Percentiles rank a stretch among this genome's conserved stretches.
phyloP scores from a whole-genome alignment of 2,888 invertebrate species.

The Laspeyria flexula region DNA sequence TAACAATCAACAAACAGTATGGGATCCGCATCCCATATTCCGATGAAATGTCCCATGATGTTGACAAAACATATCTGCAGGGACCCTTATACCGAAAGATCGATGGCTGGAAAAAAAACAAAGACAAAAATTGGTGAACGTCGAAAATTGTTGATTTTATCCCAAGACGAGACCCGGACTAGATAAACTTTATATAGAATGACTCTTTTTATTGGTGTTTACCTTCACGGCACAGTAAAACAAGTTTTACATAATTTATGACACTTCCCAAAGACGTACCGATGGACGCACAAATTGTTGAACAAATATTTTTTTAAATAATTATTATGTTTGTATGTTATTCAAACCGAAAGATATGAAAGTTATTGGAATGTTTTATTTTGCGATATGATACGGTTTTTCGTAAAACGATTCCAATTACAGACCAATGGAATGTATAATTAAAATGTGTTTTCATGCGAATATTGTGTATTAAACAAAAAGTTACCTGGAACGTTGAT shows the following conservation, averaged over 20 bases:
- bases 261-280: slow-evolving; percentile 21
- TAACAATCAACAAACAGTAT: slow-evolving; percentile 11
- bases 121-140: slow-evolving; percentile 12
- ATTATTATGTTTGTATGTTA: slow-evolving; percentile 2
- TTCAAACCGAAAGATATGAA: background rate
- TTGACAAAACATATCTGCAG: slow-evolving; percentile 12
- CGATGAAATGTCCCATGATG: slow-evolving; percentile 15
- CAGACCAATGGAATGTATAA: background rate
- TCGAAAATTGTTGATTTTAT: slow-evolving; percentile 15
- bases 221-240: slow-evolving; percentile 35
- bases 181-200: slow-evolving; percentile 1
- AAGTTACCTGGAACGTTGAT: too few relatives aligned
- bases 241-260: slow-evolving; percentile 41
- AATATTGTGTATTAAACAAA: background rate
- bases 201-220: slow-evolving; percentile 36
- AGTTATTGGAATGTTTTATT: background rate
- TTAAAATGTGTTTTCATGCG: background rate
- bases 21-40: slow-evolving; percentile 9
- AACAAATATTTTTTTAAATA: slow-evolving; percentile 5
- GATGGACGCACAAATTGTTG: slow-evolving; percentile 9
- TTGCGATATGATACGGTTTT: background rate
- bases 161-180: background rate
- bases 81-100: slow-evolving; percentile 19
- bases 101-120: slow-evolving; percentile 33
- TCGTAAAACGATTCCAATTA: background rate